Evolutionary conservation across 2,797 vertebrate genomes (phyloP), one percentile per base, ranked within the genome.

Genomic region (Pipistrellus pipistrellus): DNA sequence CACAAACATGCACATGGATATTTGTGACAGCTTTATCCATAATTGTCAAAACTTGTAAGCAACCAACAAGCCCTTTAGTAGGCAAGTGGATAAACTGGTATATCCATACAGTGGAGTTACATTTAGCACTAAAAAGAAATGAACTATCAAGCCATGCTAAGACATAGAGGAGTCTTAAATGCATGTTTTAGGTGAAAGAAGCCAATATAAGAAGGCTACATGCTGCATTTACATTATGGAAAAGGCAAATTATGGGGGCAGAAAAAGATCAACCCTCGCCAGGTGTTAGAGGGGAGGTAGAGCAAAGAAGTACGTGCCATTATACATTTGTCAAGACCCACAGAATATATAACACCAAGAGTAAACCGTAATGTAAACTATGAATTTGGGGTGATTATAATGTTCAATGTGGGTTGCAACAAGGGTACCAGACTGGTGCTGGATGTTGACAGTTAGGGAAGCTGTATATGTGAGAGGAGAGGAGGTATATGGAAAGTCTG

Each of bases 21-120:
- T 82, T 95, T 73, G 75, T n/a, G 85, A n/a, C 4, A 77, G 1
- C 12, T 62, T 46, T 80, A 57, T 21, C 77, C 46, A 38, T 84
- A 81, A 86, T 32, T 81, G 30, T 4, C 59, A 78, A 93, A 94
- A 76, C 1, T 11, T 87, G 30, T 68, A 93, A 90, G 41, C 35
- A 71, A 78, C 15, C 62, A 90, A 91, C 30, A 86, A 27, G 1
- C 51, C n/a, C 46, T 92, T 88, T 30, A 93, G 48, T 69, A 76
- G 38, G 12, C 38, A 6, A 91, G 83, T 62, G 48, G 41, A 84
- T 91, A 90, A 89, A 81, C 23, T 5, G 5, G 35, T 53, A 62
- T 2, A 71, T 55, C 27, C 48, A 48, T 41, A 83, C 25, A 72
- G 73, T 57, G 27, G 14, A 91, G 86, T 55, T 30, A 38, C 76